phyloP scores from a whole-genome alignment of 1,140 invertebrate species.

The Caerostris darwini region DNA sequence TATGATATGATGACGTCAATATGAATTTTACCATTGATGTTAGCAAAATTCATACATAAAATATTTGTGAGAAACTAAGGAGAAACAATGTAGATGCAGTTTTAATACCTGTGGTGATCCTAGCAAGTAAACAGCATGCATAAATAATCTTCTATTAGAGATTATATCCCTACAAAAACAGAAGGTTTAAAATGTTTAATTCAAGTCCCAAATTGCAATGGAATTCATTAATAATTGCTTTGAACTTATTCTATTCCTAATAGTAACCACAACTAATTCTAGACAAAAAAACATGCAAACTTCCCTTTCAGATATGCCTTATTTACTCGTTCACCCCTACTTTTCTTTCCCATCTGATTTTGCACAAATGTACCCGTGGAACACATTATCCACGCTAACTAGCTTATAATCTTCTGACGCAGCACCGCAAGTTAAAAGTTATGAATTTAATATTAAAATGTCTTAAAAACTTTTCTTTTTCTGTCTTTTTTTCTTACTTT shows the following conservation, averaged over 20 bases:
- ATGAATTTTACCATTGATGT: too few species aligned
- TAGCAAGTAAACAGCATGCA: too few species aligned
- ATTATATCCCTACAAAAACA: too few species aligned
- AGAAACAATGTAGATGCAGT: too few species aligned
- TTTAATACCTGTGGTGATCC: too few species aligned
- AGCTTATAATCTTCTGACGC: neutral
- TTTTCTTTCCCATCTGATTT: neutral
- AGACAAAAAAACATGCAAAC: neutral
- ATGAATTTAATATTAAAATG: slow-evolving; percentile 21
- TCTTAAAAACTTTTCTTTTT: neutral
- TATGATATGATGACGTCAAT: too few species aligned
- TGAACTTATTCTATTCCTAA: neutral
- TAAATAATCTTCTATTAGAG: too few species aligned
- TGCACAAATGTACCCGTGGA: neutral
- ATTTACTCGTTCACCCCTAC: neutral
- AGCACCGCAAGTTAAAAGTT: neutral
- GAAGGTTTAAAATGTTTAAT: neutral
- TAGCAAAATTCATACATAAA: too few species aligned
- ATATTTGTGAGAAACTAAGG: too few species aligned
- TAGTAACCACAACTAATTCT: too few species aligned
- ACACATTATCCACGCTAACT: neutral
- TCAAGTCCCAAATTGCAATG: neutral
- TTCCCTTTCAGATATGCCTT: neutral
- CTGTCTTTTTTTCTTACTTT: neutral
- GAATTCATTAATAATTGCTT: neutral